phyloP scores from a whole-genome alignment of 2,797 vertebrate genomes.

The Xenops minutus region DNA sequence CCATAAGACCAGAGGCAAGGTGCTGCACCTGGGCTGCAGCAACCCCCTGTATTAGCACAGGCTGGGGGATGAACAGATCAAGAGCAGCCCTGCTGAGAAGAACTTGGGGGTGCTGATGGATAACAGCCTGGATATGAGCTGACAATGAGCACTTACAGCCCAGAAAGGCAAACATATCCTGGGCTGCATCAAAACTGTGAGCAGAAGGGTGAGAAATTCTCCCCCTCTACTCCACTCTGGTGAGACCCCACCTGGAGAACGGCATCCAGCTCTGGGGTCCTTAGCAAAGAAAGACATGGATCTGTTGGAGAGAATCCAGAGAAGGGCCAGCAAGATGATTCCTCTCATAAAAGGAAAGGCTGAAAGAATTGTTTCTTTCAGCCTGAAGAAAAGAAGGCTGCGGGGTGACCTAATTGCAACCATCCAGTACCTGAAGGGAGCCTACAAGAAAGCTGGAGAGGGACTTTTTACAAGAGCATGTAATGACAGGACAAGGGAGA shows the following conservation, averaged over 20 bases:
- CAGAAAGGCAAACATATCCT: background rate
- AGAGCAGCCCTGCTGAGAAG: background rate
- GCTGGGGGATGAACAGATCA: rapidly evolving
- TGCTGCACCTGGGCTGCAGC: background rate
- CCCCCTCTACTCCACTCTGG: background rate
- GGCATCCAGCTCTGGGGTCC: background rate
- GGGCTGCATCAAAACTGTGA: rapidly evolving
- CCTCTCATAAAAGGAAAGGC: background rate
- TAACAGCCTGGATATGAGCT: background rate
- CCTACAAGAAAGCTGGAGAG: background rate
- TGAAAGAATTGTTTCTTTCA: background rate
- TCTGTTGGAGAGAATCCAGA: background rate
- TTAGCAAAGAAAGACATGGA: background rate
- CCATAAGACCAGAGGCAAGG: background rate
- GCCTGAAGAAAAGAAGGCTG: background rate
- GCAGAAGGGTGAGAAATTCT: background rate
- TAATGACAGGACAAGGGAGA: background rate
- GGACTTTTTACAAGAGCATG: background rate
- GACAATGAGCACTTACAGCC: background rate
- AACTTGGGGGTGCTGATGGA: background rate
- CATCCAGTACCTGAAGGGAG: background rate
- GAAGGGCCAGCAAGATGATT: background rate
- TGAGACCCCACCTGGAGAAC: background rate
- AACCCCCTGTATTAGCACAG: background rate
- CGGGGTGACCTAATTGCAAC: background rate